Evolutionary conservation across 2,113 vertebrate genomes (phyloP), one percentile per base, ranked within the genome.

Genomic region (Urocitellus parryii): DNA sequence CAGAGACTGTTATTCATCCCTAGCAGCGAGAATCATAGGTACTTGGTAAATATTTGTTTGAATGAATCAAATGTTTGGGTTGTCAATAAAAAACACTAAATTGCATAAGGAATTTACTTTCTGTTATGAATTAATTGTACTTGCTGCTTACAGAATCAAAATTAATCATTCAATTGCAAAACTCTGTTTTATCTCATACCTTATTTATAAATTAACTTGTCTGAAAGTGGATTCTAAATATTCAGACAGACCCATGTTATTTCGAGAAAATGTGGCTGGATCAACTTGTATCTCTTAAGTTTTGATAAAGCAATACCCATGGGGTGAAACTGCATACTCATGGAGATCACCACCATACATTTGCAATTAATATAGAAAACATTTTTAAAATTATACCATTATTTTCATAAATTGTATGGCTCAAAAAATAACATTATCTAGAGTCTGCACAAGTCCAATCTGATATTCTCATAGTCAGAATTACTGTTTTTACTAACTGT

Each of bases 81-180:
- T 93, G 27, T 78, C 61, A 85, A n/a, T 87, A 42, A 94, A 96
- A 96, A 76, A n/a, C 42, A 51, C 76, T 76, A 76, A 90, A 92
- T 79, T 83, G 58, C 37, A 34, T 76, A 80, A 95, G 73, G 32
- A 73, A 89, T 74, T 78, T 68, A 58, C 48, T 84, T 94, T 92
- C 65, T 84, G 20, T 84, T 29, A 76, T 48, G 58, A 96, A 84
- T 83, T 86, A 37, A 76, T 63, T 74, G 16, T 32, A 89, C 53
- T 63, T 70, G 29, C 34, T 94, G 12, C 34, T 92, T 90, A 91
- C n/a, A 53, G 58, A 76, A 18, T 81, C 56, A 67, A 93, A 86
- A 90, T 5, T 67, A 83, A 70, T 74, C 45, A 94, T 72, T 88
- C 90, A 84, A 92, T 61, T 94, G 37, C 51, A 90, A 91, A 81